These are phyloP conservation scores for Polyploca ridens DNA, from an alignment of 2,888 invertebrate species.

Conservation along the genomic window DNA sequence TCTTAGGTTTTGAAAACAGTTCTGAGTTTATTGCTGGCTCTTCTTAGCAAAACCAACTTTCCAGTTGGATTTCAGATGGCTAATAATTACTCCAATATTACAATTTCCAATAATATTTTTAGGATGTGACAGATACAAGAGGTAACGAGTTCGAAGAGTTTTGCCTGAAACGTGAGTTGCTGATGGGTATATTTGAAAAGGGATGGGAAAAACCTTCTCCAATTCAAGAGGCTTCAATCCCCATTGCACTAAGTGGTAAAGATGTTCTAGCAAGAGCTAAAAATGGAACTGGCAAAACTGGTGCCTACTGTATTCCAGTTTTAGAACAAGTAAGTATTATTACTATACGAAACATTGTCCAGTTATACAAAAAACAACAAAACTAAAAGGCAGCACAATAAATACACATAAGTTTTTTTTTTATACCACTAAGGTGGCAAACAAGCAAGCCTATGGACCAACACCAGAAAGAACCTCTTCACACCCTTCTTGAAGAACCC, in stretches of 20 bases:
- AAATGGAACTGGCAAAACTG: conserved; percentile 99
- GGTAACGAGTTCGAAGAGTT: conserved; percentile 99
- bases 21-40: too few relatives aligned
- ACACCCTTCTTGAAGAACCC: too few relatives aligned
- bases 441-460: too few relatives aligned
- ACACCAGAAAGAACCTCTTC: too few relatives aligned
- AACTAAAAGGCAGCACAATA: too few relatives aligned
- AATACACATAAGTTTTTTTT: too few relatives aligned
- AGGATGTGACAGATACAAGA: conserved; percentile 99
- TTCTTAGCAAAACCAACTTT: too few relatives aligned
- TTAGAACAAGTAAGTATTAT: conserved; percentile 90
- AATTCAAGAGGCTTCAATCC: conserved; percentile 99
- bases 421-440: too few relatives aligned
- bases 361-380: too few relatives aligned
- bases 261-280: conserved; percentile 99
- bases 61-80: too few relatives aligned
- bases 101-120: conserved; percentile 32
- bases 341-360: background rate
- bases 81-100: background rate
- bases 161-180: conserved; percentile 97
- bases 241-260: conserved; percentile 98
- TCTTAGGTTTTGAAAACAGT: too few relatives aligned
- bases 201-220: conserved; percentile 99
- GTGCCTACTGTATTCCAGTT: conserved; percentile 99
- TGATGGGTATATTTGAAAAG: conserved; percentile 99